phyloP scores from a whole-genome alignment of 30 jellyfish, hydroid and myxozoan species.

The Sanderia malayensis region DNA sequence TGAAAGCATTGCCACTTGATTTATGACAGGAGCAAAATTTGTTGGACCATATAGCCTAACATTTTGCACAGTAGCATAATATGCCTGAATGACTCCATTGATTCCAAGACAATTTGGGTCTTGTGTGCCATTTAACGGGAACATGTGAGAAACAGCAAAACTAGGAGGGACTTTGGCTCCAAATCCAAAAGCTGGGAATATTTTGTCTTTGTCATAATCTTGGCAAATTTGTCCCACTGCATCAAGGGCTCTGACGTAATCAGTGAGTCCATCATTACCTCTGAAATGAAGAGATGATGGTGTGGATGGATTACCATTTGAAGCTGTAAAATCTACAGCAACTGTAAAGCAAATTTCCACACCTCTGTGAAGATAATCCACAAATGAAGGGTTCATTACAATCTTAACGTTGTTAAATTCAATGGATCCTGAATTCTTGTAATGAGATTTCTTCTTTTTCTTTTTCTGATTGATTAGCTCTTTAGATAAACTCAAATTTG shows the following conservation, averaged over 20 bases:
- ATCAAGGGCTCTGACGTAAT: constrained; percentile 76
- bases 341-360: constrained; percentile 81
- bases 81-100: constrained; percentile 83
- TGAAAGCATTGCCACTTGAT: constrained; percentile 66
- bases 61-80: constrained; percentile 40
- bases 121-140: constrained; percentile 64
- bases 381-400: constrained; percentile 62
- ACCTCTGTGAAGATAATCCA: constrained; percentile 79
- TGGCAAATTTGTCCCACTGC: constrained; percentile 92
- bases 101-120: constrained; percentile 84
- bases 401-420: constrained; percentile 35
- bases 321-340: constrained; percentile 97
- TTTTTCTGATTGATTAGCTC: constrained; percentile 80
- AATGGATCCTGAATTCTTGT: constrained; percentile 77
- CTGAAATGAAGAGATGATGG: constrained; percentile 86
- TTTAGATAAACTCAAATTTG: constrained; percentile 28
- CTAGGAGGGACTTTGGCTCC: constrained; percentile 89
- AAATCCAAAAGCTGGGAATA: constrained; percentile 94
- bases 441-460: constrained; percentile 66
- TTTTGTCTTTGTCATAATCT: constrained; percentile 92
- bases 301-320: constrained; percentile 88
- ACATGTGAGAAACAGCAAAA: constrained; percentile 63
- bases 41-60: constrained; percentile 94
- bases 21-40: constrained; percentile 85
- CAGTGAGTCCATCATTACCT: constrained; percentile 68